A percentile compares a stretch with the other conserved stretches of the same genome.
Conservation (phyloP, 2,113 vertebrate species). For the Platysteira castanea region DNA sequence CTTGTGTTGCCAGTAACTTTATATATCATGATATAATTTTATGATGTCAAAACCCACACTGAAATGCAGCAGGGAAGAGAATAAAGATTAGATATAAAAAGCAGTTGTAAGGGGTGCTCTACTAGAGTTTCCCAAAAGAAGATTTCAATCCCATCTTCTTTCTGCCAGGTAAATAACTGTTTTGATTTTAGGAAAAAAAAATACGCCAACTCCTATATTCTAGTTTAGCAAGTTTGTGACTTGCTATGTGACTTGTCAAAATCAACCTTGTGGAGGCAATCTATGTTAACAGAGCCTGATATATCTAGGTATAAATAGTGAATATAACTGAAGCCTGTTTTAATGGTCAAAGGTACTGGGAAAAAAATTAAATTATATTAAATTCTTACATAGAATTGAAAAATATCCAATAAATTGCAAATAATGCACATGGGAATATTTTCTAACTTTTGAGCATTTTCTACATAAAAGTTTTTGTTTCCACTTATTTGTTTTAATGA, state of each 20-base stretch:
- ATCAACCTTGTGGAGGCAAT: not conserved
- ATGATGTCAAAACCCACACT: not conserved
- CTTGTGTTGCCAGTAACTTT: not conserved
- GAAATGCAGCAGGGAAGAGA: not conserved
- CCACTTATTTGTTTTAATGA: not conserved
- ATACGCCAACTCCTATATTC: not conserved
- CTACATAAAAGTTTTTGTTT: not conserved
- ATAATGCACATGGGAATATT: not conserved
- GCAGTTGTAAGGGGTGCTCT: not conserved
- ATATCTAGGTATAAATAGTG: not conserved
- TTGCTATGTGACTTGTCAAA: not conserved
- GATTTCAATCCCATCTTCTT: not conserved
- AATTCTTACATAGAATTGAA: not conserved
- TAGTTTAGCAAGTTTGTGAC: not conserved
- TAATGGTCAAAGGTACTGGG: not conserved
- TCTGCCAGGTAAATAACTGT: not conserved
- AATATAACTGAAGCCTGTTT: not conserved
- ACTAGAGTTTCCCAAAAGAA: not conserved
- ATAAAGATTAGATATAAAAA: not conserved
- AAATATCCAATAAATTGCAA: not conserved
- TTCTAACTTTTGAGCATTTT: not conserved
- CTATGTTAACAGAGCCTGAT: not conserved
- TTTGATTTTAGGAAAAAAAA: not conserved
- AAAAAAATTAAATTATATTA: not conserved
- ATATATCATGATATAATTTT: not conserved